Percentiles rank a stretch among this genome's conserved stretches.
Evolutionary conservation across 2,797 vertebrate genomes (phyloP).

Genomic region (Acrossocheilus fasciatus): DNA sequence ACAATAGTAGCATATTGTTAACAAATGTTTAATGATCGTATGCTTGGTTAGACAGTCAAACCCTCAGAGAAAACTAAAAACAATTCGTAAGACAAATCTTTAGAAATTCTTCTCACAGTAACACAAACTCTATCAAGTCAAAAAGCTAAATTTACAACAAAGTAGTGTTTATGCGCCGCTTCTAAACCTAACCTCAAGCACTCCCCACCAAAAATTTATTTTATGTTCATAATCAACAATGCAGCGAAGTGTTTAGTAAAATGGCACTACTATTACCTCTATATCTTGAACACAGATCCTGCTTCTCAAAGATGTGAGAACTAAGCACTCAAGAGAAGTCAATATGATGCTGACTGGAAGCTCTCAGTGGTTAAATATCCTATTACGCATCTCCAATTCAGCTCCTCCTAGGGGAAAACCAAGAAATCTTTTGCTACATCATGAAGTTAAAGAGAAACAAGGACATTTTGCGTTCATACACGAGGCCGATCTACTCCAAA

Average conservation of each 20-base stretch:
- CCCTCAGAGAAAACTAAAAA: constrained; percentile 23
- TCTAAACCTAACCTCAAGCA: constrained; percentile 11
- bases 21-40: constrained; percentile 13
- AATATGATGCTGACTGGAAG: constrained; percentile 34
- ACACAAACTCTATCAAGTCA: constrained; percentile 14
- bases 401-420: constrained; percentile 6
- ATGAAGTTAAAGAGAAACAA: constrained; percentile 22
- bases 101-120: constrained; percentile 24
- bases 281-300: constrained; percentile 1
- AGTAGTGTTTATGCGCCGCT: constrained; percentile 13
- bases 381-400: constrained; percentile 24
- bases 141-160: constrained; percentile 17
- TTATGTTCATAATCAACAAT: neutral
- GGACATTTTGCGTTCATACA: constrained; percentile 1
- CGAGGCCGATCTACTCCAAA: neutral
- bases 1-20: constrained; percentile 25
- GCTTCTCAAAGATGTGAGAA: constrained; percentile 32
- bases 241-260: constrained; percentile 9
- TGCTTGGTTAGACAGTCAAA: constrained; percentile 33
- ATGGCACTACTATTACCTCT: constrained; percentile 5
- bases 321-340: constrained; percentile 3
- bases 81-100: constrained; percentile 10
- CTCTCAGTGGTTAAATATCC: constrained; percentile 35
- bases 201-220: neutral
- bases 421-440: constrained; percentile 52